Percentiles rank a stretch among this genome's conserved stretches.
Conservation (phyloP, 2,888 invertebrate genomes). For the Cremastinae sp. region DNA sequence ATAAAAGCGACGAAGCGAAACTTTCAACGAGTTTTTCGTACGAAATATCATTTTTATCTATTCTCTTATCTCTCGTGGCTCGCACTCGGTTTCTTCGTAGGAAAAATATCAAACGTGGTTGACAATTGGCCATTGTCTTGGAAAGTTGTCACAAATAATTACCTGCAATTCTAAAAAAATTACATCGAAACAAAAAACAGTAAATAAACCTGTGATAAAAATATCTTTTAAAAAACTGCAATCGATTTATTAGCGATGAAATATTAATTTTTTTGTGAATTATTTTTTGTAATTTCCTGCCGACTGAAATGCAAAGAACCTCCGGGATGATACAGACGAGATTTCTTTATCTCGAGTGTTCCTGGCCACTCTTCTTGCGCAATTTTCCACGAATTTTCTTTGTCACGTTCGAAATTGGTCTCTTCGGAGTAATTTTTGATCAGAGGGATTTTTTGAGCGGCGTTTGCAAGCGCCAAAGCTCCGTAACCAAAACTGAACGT, state of each 20-base stretch:
- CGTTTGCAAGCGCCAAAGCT: slow-evolving; percentile 41
- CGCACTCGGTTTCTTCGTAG: slow-evolving; percentile 39
- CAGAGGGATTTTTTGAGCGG: slow-evolving; percentile 30
- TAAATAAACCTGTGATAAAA: not conserved
- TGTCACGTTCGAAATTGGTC: slow-evolving; percentile 35
- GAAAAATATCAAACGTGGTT: slow-evolving; percentile 20
- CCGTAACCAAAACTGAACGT: slow-evolving; percentile 53
- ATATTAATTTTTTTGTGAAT: slow-evolving; percentile 15
- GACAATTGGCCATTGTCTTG: slow-evolving; percentile 17
- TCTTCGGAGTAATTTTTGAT: slow-evolving; percentile 10
- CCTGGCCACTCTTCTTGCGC: not conserved
- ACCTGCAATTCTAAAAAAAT: not conserved
- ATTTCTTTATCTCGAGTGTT: not conserved
- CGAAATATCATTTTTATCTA: slow-evolving; percentile 32
- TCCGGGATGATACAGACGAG: slow-evolving; percentile 47
- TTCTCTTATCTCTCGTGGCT: slow-evolving; percentile 32
- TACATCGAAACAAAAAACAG: not conserved
- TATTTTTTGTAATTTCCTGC: slow-evolving; percentile 9
- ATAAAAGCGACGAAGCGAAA: not conserved
- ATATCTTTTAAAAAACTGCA: not conserved
- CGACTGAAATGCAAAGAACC: slow-evolving; percentile 40
- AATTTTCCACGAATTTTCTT: slow-evolving; percentile 42
- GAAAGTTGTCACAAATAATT: not conserved
- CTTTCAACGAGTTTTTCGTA: not conserved
- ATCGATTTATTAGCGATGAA: not conserved